Evolutionary conservation across 1,140 invertebrate genomes (phyloP), one percentile per base, ranked within the genome.

Genomic region (Carcinoscorpius rotundicauda): DNA sequence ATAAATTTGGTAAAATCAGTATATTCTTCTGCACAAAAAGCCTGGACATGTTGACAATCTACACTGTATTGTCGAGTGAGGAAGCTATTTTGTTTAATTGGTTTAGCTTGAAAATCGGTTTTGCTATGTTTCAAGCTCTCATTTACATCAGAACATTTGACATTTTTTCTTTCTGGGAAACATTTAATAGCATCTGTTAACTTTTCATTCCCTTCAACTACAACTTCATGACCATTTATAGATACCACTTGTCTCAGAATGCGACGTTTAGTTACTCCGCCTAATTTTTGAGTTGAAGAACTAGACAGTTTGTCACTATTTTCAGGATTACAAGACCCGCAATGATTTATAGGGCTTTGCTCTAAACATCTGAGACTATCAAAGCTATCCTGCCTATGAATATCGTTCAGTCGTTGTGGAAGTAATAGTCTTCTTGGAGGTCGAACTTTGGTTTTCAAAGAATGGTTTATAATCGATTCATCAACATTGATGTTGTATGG

Each of bases 401-500:
- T 3, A n/a, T 49, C 29, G n/a, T 5, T 10, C 49, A 9, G 6
- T 8, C 5, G 6, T n/a, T 49, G 53, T 29, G 8, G 51, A 55
- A 29, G 29, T 6, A 68, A 56, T 9, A 11, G 49, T 9, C 55
- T 49, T 60, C 60, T 65, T 6, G 51, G 11, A 3, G 5, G 11
- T 48, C 9, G 10, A 6, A 51, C 6, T 4, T n/a, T 63, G 6
- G 10, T 53, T 52, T 6, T 49, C 11, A 29, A 57, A 11, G 60
- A 49, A 0, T 51, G 51, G 10, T 58, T 49, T 29, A 29, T 29
- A 8, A 57, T 6, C 3, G 51, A 10, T 10, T 68, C 59, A 57
- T 72, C 71, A 3, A 72, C 69, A 0, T n/a, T 61, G 10, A 72
- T 65, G 6, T 52, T 55, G 51, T 71, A 72, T 9, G 71, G 71